Base-by-base conservation (phyloP, 2,797 vertebrate species). In the Phataginus tetradactyla region DNA sequence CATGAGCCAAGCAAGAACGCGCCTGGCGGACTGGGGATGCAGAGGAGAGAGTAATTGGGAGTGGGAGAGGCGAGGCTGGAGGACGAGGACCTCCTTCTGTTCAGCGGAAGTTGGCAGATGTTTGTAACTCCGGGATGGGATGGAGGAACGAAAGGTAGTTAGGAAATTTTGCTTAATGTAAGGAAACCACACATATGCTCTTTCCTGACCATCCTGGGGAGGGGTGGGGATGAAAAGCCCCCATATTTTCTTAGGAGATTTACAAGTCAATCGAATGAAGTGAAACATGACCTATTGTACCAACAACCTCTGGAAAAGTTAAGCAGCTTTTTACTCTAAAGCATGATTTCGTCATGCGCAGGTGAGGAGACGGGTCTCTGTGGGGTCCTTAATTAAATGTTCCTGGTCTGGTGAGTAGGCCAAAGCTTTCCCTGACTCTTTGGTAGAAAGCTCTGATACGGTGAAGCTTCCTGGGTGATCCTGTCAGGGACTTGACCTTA, bases 161-260 rank as follows among this genome's bases (percentile, higher is more conserved):
- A 61, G 45, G 75, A 93, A 57, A 42, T 68, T 64, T 77, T 94
- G 77, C 32, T 93, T 94, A 83, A 85, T 51, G 23, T 80, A 66
- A 95, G 81, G 57, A 94, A 93, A 92, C 55, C 59, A 69, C 68
- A 83, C 74, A 83, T 84, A n/a, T 9, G 90, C 23, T 55, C 51
- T 91, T 89, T 91, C 57, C 75, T 74, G 20, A 78, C 85, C 14
- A 32, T 86, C n/a, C 20, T 51, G 18, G 55, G 29, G 49, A 63
- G 11, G 42, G 10, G 6, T 55, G 42, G 68, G 42, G 68, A 75
- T 37, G 53, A 53, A 68, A 74, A 80, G 9, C 23, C 7, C 34
- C 4, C 17, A 3, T 32, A 25, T 87, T 55, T 95, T 78, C 72
- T 92, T 64, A 18, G 66, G 68, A 90, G 68, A 72, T 21, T 63